Conservation (phyloP, 2,797 vertebrate genomes). For the Acipenser transmontanus region DNA sequence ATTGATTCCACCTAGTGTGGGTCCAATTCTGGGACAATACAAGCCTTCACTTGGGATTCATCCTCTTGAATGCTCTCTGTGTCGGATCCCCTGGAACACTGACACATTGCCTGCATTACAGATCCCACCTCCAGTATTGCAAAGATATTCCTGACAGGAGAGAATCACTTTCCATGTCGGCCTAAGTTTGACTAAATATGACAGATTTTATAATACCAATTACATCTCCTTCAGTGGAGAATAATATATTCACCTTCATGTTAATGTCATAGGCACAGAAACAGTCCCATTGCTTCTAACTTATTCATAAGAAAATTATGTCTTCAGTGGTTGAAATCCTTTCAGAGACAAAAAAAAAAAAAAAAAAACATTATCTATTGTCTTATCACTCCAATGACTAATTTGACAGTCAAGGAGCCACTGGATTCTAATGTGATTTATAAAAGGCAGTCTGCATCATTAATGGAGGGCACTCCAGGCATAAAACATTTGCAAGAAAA, state of each 20-base stretch:
- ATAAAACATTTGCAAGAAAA: background rate
- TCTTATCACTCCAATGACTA: background rate
- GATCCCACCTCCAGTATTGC: background rate
- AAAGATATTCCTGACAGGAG: background rate
- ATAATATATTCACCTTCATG: constrained; percentile 5
- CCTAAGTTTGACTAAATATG: constrained; percentile 6
- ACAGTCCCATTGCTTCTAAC: background rate
- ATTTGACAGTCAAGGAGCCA: background rate
- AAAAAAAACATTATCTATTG: background rate
- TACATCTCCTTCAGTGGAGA: constrained; percentile 12
- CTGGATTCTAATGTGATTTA: constrained; percentile 2
- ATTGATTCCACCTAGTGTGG: background rate
- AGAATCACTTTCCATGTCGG: constrained; percentile 3
- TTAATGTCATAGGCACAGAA: background rate
- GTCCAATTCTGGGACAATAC: background rate
- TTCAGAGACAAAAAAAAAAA: background rate
- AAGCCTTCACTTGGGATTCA: background rate
- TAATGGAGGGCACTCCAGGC: background rate
- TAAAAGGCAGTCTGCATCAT: constrained; percentile 1
- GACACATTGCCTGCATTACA: background rate
- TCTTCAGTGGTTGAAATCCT: constrained; percentile 5
- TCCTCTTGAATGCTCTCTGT: background rate
- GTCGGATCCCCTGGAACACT: background rate
- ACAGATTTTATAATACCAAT: constrained; percentile 8
- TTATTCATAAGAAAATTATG: constrained; percentile 6